Evolutionary conservation across 2,113 vertebrate species (phyloP).

Genomic region (Labeo catla): DNA sequence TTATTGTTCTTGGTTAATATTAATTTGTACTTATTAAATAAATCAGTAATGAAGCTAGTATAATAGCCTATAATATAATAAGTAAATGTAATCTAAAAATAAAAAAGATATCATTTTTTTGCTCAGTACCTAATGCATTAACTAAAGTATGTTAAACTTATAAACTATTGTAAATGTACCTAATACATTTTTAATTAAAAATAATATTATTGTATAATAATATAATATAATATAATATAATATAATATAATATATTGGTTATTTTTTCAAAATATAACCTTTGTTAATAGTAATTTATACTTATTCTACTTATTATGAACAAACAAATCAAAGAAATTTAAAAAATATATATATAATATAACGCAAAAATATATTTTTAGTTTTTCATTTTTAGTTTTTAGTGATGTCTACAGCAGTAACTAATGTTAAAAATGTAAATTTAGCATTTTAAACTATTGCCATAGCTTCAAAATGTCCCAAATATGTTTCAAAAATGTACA

Average conservation of each 20-base stretch:
- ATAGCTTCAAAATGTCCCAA: not conserved
- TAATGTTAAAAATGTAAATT: not conserved
- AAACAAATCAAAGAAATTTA: not conserved
- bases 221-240: not conserved
- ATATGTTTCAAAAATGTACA: not conserved
- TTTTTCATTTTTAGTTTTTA: too few species aligned
- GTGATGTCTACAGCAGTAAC: not conserved
- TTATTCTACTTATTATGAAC: not conserved
- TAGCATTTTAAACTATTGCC: not conserved
- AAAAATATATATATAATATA: too few species aligned
- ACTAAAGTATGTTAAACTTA: not conserved
- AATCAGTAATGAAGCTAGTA: too few species aligned
- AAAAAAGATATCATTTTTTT: not conserved
- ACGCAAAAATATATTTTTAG: too few species aligned
- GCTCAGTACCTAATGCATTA: not conserved
- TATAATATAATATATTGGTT: not conserved
- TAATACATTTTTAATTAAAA: not conserved
- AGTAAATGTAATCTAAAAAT: not conserved
- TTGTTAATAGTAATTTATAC: not conserved
- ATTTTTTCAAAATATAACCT: not conserved
- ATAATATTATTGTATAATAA: not conserved
- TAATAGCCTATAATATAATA: not conserved
- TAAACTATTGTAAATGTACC: not conserved
- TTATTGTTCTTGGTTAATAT: too few species aligned
- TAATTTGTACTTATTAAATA: too few species aligned